A percentile compares a stretch with the other conserved stretches of the same genome.
phyloP scores from a whole-genome alignment of 2,797 vertebrate genomes.

The Ctenopoma multispine region DNA sequence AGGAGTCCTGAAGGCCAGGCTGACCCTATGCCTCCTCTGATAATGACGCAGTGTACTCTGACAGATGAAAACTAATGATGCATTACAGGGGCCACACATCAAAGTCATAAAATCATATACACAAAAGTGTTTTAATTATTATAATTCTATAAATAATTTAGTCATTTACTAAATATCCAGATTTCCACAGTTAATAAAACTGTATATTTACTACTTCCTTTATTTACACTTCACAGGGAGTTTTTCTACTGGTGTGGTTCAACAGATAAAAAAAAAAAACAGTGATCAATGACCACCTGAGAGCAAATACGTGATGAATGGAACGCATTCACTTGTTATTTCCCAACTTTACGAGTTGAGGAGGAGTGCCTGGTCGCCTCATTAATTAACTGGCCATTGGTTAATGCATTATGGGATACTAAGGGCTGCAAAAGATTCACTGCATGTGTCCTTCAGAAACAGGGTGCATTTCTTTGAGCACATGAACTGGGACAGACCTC shows the following conservation, averaged over 20 bases:
- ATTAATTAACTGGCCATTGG: constrained; percentile 50
- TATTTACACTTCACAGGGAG: constrained; percentile 38
- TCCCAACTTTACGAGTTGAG: constrained; percentile 38
- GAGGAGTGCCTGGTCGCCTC: constrained; percentile 23
- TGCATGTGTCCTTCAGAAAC: constrained; percentile 19
- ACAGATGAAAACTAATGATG: constrained; percentile 46
- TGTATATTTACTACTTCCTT: constrained; percentile 34
- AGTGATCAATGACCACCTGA: constrained; percentile 52
- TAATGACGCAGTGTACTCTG: constrained; percentile 16
- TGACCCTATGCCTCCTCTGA: constrained; percentile 9
- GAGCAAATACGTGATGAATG: constrained; percentile 43
- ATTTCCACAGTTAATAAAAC: constrained; percentile 25
- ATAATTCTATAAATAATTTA: too few species aligned
- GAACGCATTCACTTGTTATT: constrained; percentile 15
- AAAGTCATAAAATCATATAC: constrained; percentile 37
- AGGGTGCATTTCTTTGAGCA: constrained; percentile 4
- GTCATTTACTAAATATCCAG: constrained; percentile 35
- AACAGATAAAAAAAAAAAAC: constrained; percentile 42
- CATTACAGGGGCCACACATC: constrained; percentile 19
- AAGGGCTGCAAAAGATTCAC: constrained; percentile 16
- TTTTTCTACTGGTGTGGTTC: constrained; percentile 56
- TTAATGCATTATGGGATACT: constrained; percentile 33
- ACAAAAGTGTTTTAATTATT: too few species aligned
- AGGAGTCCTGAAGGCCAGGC: constrained; percentile 32
- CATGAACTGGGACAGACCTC: constrained; percentile 14